Evolutionary conservation across 2,888 invertebrate species (phyloP), one percentile per base, ranked within the genome.

Genomic region (Napeogenes inachia): DNA sequence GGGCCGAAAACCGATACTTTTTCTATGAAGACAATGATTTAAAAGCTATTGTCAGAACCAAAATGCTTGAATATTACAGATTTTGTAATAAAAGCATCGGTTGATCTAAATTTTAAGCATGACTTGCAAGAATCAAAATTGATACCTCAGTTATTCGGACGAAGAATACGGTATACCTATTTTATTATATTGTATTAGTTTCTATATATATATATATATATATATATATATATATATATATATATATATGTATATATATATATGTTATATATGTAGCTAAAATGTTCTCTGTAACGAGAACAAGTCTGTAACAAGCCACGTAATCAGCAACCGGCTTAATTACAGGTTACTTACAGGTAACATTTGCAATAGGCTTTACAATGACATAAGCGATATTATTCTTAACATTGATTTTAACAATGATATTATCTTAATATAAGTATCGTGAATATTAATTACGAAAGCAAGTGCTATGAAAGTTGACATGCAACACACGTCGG

Each of bases 1-100:
- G 65, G 67, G 59, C 60, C 56, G 53, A 59, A 60, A 65, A 67
- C 62, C 64, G 63, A 66, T 64, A 66, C 59, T 63, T 66, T 64
- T 65, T 60, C 46, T 45, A 55, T 45, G 50, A 56, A 60, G 60
- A 65, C 57, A 65, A 65, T 57, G 50, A 50, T 30, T 50, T 50
- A 8, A 56, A 50, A 53, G 56, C 45, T 53, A 53, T 53, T 45
- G 53, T 53, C 45, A 32, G 53, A 45, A 60, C 13, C 33, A 21
- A 47, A 32, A 42, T 30, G 38, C 56, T 35, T 8, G 46, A 21
- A 47, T 60, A 45, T 46, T 30, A 12, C 30, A 55, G 55, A 54
- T 30, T 50, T 50, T 42, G 21, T 50, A 50, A 10, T 50, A 50
- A 50, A 30, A 50, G 50, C 50, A 30, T 50, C 50, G 30, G 10